Conservation (phyloP, 2,797 vertebrate genomes). For the Danio jaintianensis region DNA sequence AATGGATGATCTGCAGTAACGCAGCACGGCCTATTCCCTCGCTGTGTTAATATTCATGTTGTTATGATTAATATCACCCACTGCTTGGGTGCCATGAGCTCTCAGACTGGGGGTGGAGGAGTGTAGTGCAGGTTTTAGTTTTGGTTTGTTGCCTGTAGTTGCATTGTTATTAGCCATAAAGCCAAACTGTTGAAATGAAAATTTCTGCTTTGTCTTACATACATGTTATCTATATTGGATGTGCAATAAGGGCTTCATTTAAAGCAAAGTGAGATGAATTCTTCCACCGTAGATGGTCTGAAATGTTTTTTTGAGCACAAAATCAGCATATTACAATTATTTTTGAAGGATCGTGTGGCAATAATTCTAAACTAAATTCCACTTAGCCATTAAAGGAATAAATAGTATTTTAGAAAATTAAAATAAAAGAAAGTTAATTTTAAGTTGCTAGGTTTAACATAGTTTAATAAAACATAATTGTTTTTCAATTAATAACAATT, state of each 20-base stretch:
- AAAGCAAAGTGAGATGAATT: not conserved
- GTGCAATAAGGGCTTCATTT: not conserved
- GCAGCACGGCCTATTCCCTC: constrained; percentile 70
- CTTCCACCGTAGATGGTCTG: not conserved
- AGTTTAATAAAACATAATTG: too few relatives aligned
- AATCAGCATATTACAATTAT: not conserved
- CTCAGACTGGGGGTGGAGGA: constrained; percentile 42
- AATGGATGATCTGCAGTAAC: constrained; percentile 75
- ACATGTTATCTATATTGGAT: constrained; percentile 3
- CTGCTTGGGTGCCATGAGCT: constrained; percentile 65
- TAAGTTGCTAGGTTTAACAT: not conserved
- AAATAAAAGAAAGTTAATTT: not conserved
- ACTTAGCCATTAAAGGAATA: not conserved
- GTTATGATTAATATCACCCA: constrained; percentile 78
- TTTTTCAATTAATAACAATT: too few relatives aligned
- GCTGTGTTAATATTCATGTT: constrained; percentile 76
- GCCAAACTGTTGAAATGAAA: constrained; percentile 71
- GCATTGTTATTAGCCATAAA: constrained; percentile 21
- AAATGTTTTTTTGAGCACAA: not conserved
- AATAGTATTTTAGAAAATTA: not conserved
- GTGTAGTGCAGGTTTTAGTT: constrained; percentile 64
- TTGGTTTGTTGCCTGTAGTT: constrained; percentile 70
- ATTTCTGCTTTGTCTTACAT: constrained; percentile 68
- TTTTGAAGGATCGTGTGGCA: not conserved
- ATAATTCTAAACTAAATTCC: not conserved